phyloP scores from a whole-genome alignment of 2,888 invertebrate species.

The Sicus ferrugineus region DNA sequence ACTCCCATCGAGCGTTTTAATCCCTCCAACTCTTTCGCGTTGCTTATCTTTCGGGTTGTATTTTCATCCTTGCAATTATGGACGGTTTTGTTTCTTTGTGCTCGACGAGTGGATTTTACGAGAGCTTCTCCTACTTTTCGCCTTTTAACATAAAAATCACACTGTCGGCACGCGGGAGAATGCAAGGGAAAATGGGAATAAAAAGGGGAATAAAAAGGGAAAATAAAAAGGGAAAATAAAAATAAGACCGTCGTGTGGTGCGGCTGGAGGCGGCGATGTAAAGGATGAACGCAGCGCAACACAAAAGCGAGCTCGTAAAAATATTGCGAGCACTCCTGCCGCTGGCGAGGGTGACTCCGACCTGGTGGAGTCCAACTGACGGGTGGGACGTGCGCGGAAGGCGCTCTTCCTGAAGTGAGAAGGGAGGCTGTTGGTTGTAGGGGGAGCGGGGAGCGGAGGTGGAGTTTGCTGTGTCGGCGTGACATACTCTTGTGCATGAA shows the following conservation, averaged over 20 bases:
- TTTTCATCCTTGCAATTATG: conserved; percentile 37
- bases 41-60: conserved; percentile 32
- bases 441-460: background rate
- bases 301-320: conserved; percentile 35
- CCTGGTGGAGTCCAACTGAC: background rate
- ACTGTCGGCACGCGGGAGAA: background rate
- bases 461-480: conserved; percentile 7
- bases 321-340: conserved; percentile 34
- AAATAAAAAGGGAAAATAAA: background rate
- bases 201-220: background rate
- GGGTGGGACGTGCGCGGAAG: background rate
- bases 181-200: conserved; percentile 5
- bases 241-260: background rate
- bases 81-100: conserved; percentile 36
- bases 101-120: conserved; percentile 35
- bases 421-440: background rate
- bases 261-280: background rate
- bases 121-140: conserved; percentile 23
- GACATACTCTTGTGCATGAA: conserved; percentile 10
- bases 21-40: conserved; percentile 26
- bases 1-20: conserved; percentile 14
- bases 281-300: conserved; percentile 12
- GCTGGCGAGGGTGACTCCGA: conserved; percentile 22
- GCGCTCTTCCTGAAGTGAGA: background rate
- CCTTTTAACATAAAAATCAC: conserved; percentile 17